phyloP scores from a whole-genome alignment of 2,797 vertebrate genomes.

The Anabacerthia variegaticeps region DNA sequence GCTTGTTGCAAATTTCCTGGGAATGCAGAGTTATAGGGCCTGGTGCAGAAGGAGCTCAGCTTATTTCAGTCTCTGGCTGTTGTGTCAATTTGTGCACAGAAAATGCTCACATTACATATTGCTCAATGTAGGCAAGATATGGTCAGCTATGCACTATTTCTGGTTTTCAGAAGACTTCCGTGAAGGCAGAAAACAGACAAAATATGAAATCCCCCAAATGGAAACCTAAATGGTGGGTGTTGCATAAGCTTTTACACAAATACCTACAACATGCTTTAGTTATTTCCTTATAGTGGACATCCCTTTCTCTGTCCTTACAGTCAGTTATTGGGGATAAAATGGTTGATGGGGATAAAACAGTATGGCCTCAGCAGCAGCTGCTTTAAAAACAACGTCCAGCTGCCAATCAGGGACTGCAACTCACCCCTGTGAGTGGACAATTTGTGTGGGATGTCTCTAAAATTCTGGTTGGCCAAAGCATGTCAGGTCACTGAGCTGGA shows the following conservation, averaged over 20 bases:
- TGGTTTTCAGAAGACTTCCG: not conserved
- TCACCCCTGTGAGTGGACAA: not conserved
- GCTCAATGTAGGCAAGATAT: not conserved
- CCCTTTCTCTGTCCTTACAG: not conserved
- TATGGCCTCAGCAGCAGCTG: not conserved
- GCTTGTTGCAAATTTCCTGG: not conserved
- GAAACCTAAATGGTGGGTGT: not conserved
- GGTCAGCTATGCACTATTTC: not conserved
- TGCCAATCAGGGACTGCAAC: not conserved
- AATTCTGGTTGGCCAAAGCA: not conserved
- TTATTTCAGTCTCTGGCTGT: not conserved
- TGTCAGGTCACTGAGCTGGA: not conserved
- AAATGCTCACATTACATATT: not conserved
- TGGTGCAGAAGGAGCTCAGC: not conserved
- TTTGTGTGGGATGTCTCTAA: accelerated
- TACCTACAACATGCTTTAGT: not conserved
- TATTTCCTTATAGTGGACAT: not conserved
- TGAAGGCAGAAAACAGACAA: not conserved
- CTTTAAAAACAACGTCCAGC: accelerated
- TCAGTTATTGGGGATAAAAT: not conserved
- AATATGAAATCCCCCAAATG: not conserved
- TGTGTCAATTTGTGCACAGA: not conserved
- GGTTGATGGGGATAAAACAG: not conserved
- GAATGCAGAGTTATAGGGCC: not conserved
- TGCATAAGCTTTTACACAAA: not conserved